Base-by-base conservation (phyloP, 1,140 invertebrate species). In the Pentalonia nigronervosa region DNA sequence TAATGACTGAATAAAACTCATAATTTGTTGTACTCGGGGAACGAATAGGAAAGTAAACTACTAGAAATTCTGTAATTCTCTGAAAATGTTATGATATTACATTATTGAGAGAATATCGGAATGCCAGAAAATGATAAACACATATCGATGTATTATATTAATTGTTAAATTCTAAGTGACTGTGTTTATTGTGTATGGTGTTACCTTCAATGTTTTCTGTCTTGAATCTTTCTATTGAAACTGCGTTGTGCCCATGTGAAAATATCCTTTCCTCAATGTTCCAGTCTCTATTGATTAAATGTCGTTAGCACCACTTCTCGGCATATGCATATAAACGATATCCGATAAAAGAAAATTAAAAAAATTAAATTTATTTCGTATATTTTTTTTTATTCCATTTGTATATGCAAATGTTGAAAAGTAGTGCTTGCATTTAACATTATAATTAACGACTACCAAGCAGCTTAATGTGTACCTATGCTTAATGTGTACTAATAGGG, bases 221-320 rank as follows among this genome's bases (percentile, higher is more conserved):
- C 81, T 93, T 93, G 91, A 93, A 93, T 93, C 91, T 93, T 86
- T 93, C 91, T 93, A 93, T 84, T 84, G 81, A 91, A 81, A 93
- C 76, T 93, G 91, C 91, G 91, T 93, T 93, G 91, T 93, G 91
- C 91, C 91, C 91, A 93, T 93, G 91, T 93, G 91, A 93, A 93
- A 84, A 53, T 45, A 50, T 86, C 81, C 91, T 84, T 84, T 93
- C 81, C 91, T 84, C 3, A 53, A 88, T 36, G 48, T 93, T 93
- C 91, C 48, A 83, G 34, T 93, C 48, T 93, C 47, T 56, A 83
- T 86, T 50, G 90, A 50, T 92, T 92, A 86, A 84, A 93, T 93
- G 81, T 93, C 81, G 4, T n/a, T 84, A 56, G 47, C 81, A 86
- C 53, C 17, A 83, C n/a, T 93, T 93, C 81, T 84, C 50, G 41